Evolutionary conservation across 2,797 vertebrate genomes (phyloP), one percentile per base, ranked within the genome.

Genomic region (Tachyglossus aculeatus): DNA sequence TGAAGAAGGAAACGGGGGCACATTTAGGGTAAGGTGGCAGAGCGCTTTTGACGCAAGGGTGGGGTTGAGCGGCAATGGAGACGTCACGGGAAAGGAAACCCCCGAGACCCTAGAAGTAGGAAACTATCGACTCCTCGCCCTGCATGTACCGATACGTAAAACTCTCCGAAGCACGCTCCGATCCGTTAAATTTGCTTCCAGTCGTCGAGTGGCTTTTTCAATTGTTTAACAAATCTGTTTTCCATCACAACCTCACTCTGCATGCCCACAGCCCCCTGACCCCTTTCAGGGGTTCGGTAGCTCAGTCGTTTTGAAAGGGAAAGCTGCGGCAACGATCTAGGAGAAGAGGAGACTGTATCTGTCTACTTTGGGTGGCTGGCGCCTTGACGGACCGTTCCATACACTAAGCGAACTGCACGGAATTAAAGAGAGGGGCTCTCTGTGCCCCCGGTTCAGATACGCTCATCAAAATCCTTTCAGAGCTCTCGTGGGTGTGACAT

Each of bases 401-500:
- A n/a, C 86, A 83, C 79, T 82, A 80, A 89, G 81, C 80, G 88
- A 84, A 84, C 67, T 55, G 74, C 50, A 63, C 54, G 78, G 87
- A 85, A 86, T 80, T 81, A 81, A 80, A 84, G 90, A 82, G 84
- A 84, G 68, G 83, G 81, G 76, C 50, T 58, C 72, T 37, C 82
- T 87, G 84, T 87, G 80, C 84, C 86, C 57, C 82, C 60, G 1
- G 24, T 89, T 90, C 84, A 86, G 89, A 84, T 72, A 55, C 50
- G 39, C 10, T 83, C 86, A 86, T 89, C 87, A 88, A 81, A 84
- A 90, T 90, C 88, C 90, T 93, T 91, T 86, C 84, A 86, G 85
- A 85, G 90, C 87, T 90, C 84, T 89, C 51, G 84, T 91, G 89
- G 87, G 85, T 90, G 83, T 14, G 72, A 92, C 89, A 89, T 88